Evolutionary conservation across 2,113 vertebrate species (phyloP), one percentile per base, ranked within the genome.

Genomic region (Corydoras maculifer): DNA sequence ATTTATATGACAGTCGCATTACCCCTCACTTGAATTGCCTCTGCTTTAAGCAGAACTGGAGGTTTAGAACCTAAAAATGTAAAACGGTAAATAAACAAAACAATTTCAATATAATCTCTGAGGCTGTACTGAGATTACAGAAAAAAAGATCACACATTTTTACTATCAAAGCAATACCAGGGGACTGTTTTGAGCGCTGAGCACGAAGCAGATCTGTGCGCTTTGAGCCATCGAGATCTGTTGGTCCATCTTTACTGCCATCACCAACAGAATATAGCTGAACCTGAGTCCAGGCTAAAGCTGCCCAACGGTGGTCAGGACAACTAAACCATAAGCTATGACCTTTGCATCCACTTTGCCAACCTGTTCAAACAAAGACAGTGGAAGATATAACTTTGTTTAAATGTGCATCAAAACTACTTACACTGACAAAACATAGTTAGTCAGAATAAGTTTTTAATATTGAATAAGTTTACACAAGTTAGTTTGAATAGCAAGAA

Each of bases 191-290:
- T 13, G 70, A 51, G 12, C 62, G 11, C 68, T 81, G 81, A 5
- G 59, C n/a, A 58, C 83, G 61, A 60, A 76, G 29, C 53, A 78
- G 15, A 8, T 81, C 82, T 3, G 79, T 58, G 8, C 78, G 43
- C 2, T 82, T 73, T n/a, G 62, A 62, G 48, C 70, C 51, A 32
- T 74, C 77, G 50, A 0, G 82, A 43, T 63, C 79, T 11, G 86
- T 78, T 54, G 84, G 80, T 5, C 49, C 85, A 65, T 87, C 84
- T 82, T 90, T 89, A 78, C 77, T 72, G 65, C 64, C 68, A 54
- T 85, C 87, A 65, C 83, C 81, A 32, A 93, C 91, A 32, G 90
- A 94, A 78, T 91, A 97, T 83, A 89, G 88, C 73, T 92, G 92
- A 49, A 92, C 82, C 83, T 89, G 90, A 54, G 80, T 86, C 72